Conservation (phyloP, 1,140 invertebrate species). For the Megathymus violae region DNA sequence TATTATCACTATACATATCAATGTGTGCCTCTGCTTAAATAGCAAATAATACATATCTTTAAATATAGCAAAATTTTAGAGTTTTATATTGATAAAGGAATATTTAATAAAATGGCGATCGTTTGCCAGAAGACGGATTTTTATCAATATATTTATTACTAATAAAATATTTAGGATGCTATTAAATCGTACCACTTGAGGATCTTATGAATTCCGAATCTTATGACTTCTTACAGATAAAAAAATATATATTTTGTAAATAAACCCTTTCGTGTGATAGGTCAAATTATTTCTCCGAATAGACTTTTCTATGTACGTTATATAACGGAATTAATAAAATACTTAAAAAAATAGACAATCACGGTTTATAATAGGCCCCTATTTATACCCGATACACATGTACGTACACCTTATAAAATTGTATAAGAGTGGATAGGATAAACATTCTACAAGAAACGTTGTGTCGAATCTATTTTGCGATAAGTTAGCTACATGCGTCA, state of each 20-base stretch:
- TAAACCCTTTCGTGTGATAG: conserved; percentile 69
- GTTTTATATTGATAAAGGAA: conserved; percentile 66
- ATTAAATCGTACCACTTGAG: conserved; percentile 70
- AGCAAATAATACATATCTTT: conserved; percentile 79
- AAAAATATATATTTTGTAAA: conserved; percentile 77
- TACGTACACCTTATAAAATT: conserved; percentile 16
- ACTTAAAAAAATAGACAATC: conserved; percentile 21
- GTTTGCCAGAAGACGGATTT: conserved; percentile 71
- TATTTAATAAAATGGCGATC: conserved; percentile 52
- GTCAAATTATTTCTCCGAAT: conserved; percentile 56
- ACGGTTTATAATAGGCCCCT: conserved; percentile 28
- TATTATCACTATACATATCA: conserved; percentile 78
- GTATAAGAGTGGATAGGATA: neutral
- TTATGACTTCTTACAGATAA: conserved; percentile 79
- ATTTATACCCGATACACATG: conserved; percentile 22
- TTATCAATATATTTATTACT: conserved; percentile 73
- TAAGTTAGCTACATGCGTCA: neutral
- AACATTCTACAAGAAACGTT: neutral
- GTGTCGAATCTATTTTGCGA: neutral
- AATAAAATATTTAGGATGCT: conserved; percentile 65
- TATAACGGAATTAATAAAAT: conserved; percentile 34
- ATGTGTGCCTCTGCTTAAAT: conserved; percentile 81
- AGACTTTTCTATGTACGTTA: conserved; percentile 51
- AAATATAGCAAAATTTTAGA: conserved; percentile 74
- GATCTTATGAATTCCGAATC: conserved; percentile 81